Evolutionary conservation across 2,888 invertebrate genomes (phyloP).

Genomic region (Cataglyphis rosenhaueri): DNA sequence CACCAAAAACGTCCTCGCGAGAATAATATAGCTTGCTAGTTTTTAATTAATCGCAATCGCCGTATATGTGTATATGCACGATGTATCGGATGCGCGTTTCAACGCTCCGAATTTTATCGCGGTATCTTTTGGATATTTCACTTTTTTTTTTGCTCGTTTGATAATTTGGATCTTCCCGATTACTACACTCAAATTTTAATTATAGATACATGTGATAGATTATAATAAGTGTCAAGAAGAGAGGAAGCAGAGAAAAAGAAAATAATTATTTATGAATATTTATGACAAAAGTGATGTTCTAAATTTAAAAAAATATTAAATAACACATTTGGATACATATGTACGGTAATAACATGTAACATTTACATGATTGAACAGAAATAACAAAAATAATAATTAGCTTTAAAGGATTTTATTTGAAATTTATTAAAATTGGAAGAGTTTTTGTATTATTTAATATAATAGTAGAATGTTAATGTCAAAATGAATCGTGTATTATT

Average conservation of each 20-base stretch:
- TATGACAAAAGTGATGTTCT: slow-evolving; percentile 17
- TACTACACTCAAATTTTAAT: slow-evolving; percentile 17
- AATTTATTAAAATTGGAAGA: background rate
- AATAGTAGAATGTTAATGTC: background rate
- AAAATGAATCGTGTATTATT: background rate
- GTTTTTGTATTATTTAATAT: slow-evolving; percentile 11
- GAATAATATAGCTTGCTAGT: slow-evolving; percentile 54
- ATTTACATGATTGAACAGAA: slow-evolving; percentile 22
- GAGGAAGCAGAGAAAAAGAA: background rate
- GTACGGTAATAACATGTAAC: slow-evolving; percentile 3
- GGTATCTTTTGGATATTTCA: slow-evolving; percentile 33
- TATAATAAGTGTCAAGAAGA: background rate
- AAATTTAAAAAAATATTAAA: background rate
- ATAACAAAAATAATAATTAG: slow-evolving; percentile 19
- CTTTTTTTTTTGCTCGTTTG: background rate
- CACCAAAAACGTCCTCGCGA: slow-evolving; percentile 46
- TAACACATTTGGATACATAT: background rate
- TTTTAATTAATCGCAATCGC: slow-evolving; percentile 50
- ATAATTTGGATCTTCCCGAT: background rate
- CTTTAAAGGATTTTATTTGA: slow-evolving; percentile 11
- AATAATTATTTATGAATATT: slow-evolving; percentile 25
- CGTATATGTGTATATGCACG: slow-evolving; percentile 5
- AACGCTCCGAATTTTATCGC: slow-evolving; percentile 59
- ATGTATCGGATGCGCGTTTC: background rate
- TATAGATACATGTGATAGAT: background rate